Base-by-base conservation (phyloP, 2,797 vertebrate genomes). In the Picus viridis region DNA sequence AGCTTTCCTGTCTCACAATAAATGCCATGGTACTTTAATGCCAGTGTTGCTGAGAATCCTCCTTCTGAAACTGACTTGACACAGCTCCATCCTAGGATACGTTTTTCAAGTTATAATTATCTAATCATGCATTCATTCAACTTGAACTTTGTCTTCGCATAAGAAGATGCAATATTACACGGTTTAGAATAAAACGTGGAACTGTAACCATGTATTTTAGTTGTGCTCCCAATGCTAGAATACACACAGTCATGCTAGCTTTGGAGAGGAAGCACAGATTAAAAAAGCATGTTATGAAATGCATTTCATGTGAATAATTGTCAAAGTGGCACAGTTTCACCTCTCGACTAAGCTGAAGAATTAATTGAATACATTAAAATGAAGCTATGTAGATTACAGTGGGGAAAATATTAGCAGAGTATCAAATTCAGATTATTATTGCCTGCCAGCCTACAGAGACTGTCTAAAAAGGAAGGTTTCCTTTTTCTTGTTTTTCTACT, bases 81-180 rank as follows among this genome's bases (percentile, higher is more conserved):
- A 90, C 22, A 69, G 67, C 39, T 86, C 30, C 71, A 77, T 86
- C 43, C 54, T 47, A 63, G 43, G 51, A 69, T 76, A 79, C 1
- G 0, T 69, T 94, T 89, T 89, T 93, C 56, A 91, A 88, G 49
- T 82, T 72, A 63, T 75, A 73, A 92, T 95, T 86, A 84, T 90
- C 62, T 92, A 92, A 83, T 91, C 74, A 77, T 68, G 34, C n/a
- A 90, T 86, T 92, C 77, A 74, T 96, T 95, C 83, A 90, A 90
- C 30, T 69, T 51, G 62, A 94, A 77, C 83, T 80, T 93, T 86
- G 23, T 78, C 74, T 90, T 88, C 77, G 59, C 14, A 17, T 4
- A 2, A 73, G 88, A 83, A 86, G 62, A 83, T 67, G 88, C 2
- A 51, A 73, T 73, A 81, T 47, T 70, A 65, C 22, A 75, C 2